These are phyloP conservation scores for Formica selysi DNA, from an alignment of 1,140 invertebrate genomes.

Conservation along the genomic window DNA sequence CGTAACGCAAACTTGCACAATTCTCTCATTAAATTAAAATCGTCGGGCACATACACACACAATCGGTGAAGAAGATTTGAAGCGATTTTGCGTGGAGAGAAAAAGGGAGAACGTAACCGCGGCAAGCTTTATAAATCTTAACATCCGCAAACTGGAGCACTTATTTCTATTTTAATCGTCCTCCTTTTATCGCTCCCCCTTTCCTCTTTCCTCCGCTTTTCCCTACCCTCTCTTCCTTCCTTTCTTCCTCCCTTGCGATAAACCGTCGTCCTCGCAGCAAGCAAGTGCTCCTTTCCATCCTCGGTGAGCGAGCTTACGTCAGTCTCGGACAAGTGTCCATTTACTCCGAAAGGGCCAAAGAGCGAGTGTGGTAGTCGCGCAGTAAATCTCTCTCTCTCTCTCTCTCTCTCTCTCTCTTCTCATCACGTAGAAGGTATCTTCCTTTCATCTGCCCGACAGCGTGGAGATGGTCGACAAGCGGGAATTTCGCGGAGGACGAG, in stretches of 20 bases:
- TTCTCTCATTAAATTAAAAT: constrained; percentile 41
- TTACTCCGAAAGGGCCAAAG: constrained; percentile 65
- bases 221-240: neutral
- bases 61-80: constrained; percentile 34
- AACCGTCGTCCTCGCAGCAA: constrained; percentile 63
- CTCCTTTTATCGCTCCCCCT: constrained; percentile 62
- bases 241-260: constrained; percentile 45
- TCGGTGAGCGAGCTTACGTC: constrained; percentile 50
- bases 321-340: constrained; percentile 67
- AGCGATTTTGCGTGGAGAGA: neutral
- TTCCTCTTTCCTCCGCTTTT: neutral
- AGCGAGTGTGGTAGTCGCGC: constrained; percentile 41
- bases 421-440: neutral
- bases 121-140: constrained; percentile 70
- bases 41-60: neutral
- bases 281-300: constrained; percentile 57
- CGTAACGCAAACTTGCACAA: constrained; percentile 2
- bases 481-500: constrained; percentile 38
- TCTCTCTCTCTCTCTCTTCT: neutral
- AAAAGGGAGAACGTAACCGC: constrained; percentile 10
- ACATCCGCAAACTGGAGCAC: constrained; percentile 67
- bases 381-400: constrained; percentile 62
- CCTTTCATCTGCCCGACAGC: constrained; percentile 11
- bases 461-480: constrained; percentile 14
- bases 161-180: constrained; percentile 73